phyloP scores from a whole-genome alignment of 2,797 vertebrate genomes.

The Basileuterus tristriatus region DNA sequence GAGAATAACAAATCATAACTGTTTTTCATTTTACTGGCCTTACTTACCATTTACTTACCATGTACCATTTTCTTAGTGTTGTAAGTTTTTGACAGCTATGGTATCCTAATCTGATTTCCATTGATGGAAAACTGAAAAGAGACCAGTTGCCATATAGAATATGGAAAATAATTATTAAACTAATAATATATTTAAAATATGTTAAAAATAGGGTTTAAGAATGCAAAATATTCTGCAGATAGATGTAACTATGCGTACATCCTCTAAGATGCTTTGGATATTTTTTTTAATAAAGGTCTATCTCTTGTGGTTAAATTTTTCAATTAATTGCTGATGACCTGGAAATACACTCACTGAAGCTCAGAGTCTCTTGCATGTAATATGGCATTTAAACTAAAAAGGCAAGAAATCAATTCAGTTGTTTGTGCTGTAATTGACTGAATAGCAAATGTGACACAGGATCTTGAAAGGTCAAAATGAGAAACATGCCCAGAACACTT shows the following conservation, averaged over 20 bases:
- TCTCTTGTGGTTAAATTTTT: neutral
- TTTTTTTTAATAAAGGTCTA: neutral
- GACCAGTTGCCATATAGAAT: neutral
- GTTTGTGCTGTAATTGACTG: constrained; percentile 23
- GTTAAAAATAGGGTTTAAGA: neutral
- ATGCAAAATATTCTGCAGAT: neutral
- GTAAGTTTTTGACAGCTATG: neutral
- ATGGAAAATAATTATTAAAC: neutral
- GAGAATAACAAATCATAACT: neutral
- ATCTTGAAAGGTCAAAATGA: neutral
- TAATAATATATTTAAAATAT: neutral
- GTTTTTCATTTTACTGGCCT: neutral
- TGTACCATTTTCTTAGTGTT: neutral
- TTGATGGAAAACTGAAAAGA: neutral
- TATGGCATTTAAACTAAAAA: constrained; percentile 33
- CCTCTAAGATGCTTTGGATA: neutral
- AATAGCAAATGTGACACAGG: neutral
- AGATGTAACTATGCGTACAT: neutral
- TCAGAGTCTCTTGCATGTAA: neutral
- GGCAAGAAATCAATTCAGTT: constrained; percentile 48
- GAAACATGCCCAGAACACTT: neutral
- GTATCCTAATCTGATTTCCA: neutral
- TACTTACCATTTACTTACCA: neutral
- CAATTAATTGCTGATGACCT: neutral
- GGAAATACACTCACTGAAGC: constrained; percentile 15